These are phyloP conservation scores for Eclectus roratus DNA, from an alignment of 2,113 vertebrate genomes.

Conservation along the genomic window DNA sequence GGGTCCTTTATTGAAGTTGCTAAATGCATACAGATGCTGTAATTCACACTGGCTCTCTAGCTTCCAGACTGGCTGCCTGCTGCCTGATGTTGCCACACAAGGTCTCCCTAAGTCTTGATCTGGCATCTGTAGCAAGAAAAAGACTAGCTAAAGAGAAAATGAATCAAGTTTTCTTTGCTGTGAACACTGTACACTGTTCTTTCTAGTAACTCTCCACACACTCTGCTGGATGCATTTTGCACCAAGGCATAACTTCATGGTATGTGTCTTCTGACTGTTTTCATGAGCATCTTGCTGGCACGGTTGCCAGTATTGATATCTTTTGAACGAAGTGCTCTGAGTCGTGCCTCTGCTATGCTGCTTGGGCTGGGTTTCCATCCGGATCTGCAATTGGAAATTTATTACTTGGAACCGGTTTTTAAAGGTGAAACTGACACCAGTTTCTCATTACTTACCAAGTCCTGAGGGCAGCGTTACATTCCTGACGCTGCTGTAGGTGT, in stretches of 20 bases:
- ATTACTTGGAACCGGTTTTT: constrained; percentile 44
- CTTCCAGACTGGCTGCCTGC: constrained; percentile 40
- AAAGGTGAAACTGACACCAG: constrained; percentile 41
- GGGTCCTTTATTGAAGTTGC: constrained; percentile 5
- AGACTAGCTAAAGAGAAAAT: not conserved
- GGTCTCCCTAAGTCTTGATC: constrained; percentile 2
- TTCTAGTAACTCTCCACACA: not conserved
- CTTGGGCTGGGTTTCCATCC: constrained; percentile 8
- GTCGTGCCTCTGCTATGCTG: not conserved
- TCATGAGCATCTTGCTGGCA: not conserved
- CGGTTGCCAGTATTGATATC: rapidly evolving
- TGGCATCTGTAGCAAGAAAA: not conserved
- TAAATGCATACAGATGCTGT: constrained; percentile 8
- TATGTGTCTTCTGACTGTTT: not conserved
- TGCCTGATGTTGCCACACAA: constrained; percentile 29
- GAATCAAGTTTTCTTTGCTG: not conserved
- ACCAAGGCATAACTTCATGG: not conserved
- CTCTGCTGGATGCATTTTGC: not conserved
- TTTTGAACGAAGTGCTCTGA: not conserved
- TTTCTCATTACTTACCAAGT: constrained; percentile 44
- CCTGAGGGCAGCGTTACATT: constrained; percentile 56
- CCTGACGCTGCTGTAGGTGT: constrained; percentile 53
- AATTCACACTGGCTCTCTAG: not conserved
- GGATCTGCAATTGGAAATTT: constrained; percentile 32
- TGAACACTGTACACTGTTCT: not conserved